phyloP scores from a whole-genome alignment of 2,888 invertebrate genomes.

The Sinhomidia bicolor region DNA sequence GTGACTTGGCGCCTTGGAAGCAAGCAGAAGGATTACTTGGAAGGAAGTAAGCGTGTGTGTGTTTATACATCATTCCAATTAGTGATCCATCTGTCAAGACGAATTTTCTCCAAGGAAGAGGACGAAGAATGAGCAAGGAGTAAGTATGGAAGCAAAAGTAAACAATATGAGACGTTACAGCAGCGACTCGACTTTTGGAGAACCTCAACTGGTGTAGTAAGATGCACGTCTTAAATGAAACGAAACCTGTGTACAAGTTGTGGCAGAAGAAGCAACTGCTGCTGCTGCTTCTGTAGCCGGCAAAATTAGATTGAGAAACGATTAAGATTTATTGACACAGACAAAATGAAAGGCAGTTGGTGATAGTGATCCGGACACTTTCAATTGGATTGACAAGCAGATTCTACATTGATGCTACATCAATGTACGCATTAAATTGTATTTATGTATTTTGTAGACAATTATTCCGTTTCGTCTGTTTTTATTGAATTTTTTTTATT shows the following conservation, averaged over 20 bases:
- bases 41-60: too few species aligned
- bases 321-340: slow-evolving; percentile 40
- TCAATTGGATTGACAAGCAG: slow-evolving; percentile 13
- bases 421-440: too few species aligned
- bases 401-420: too few species aligned
- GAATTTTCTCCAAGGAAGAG: not conserved
- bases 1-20: not conserved
- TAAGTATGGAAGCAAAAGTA: not conserved
- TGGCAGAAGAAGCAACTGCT: not conserved
- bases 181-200: too few species aligned
- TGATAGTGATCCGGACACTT: slow-evolving; percentile 5
- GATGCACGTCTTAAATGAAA: not conserved
- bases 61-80: slow-evolving; percentile 1
- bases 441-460: too few species aligned
- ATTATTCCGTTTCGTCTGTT: too few species aligned
- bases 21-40: not conserved
- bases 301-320: slow-evolving; percentile 30
- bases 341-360: slow-evolving; percentile 19
- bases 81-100: slow-evolving; percentile 21
- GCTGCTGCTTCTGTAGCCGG: not conserved
- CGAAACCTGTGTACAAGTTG: not conserved
- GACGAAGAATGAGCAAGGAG: not conserved
- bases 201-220: not conserved
- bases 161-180: slow-evolving; percentile 7
- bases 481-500: too few species aligned